These are phyloP conservation scores for Atrina japonica DNA, from an alignment of 2,888 invertebrate genomes.

Conservation along the genomic window DNA sequence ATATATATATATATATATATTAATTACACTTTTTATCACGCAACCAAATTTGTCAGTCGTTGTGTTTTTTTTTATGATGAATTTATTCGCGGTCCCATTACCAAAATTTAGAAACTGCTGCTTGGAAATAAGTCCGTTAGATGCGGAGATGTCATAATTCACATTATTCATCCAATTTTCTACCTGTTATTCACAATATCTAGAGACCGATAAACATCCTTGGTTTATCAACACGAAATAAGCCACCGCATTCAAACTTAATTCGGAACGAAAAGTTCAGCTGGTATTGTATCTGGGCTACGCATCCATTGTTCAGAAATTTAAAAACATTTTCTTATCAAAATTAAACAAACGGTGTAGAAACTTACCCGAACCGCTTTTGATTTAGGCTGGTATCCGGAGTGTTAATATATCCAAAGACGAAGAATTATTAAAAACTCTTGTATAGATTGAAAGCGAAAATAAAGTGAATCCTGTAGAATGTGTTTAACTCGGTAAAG, in stretches of 20 bases:
- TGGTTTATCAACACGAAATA: background rate
- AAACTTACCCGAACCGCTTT: background rate
- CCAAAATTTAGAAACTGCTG: too few species aligned
- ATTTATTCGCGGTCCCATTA: too few species aligned
- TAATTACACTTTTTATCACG: too few species aligned
- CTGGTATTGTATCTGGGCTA: background rate
- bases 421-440: background rate
- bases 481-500: background rate
- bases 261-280: background rate
- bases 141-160: too few species aligned
- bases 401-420: too few species aligned
- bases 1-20: too few species aligned
- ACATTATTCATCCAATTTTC: background rate
- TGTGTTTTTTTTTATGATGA: too few species aligned
- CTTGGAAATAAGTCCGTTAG: too few species aligned
- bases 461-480: background rate
- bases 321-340: background rate
- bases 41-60: too few species aligned
- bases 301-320: slow-evolving; percentile 11
- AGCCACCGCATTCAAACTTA: background rate
- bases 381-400: too few species aligned
- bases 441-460: background rate
- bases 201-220: background rate
- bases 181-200: slow-evolving; percentile 8
- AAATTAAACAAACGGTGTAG: background rate